Conservation (phyloP, 2,888 invertebrate genomes). For the Masnerella sp. region DNA sequence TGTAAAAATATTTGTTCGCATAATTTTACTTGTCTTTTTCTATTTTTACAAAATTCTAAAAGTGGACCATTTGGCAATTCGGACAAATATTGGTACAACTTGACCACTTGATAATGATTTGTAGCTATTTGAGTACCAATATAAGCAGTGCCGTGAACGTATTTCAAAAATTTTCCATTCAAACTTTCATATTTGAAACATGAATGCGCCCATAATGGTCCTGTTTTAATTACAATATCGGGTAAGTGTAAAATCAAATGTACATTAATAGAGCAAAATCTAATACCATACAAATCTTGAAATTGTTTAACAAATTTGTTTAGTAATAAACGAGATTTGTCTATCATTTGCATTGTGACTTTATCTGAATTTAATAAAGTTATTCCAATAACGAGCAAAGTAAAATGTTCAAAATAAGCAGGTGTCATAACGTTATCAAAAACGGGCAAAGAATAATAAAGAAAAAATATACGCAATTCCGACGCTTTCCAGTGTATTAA, state of each 20-base stretch:
- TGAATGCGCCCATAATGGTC: conserved; percentile 43
- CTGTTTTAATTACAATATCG: conserved; percentile 28
- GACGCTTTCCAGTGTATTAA: conserved; percentile 59
- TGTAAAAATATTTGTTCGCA: conserved; percentile 23
- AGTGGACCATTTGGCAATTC: conserved; percentile 21
- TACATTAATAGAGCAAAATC: conserved; percentile 24
- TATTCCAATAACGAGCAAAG: conserved; percentile 3
- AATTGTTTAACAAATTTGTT: conserved; percentile 18
- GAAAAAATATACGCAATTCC: conserved; percentile 47
- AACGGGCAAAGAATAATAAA: conserved; percentile 12
- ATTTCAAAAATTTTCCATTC: conserved; percentile 43
- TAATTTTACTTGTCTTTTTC: conserved; percentile 43
- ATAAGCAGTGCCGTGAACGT: conserved; percentile 26
- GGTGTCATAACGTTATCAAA: conserved; percentile 4
- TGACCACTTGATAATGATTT: conserved; percentile 19
- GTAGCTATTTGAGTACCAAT: conserved; percentile 33
- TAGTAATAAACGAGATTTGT: conserved; percentile 1
- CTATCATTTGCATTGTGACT: background rate
- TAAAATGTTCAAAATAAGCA: conserved; percentile 2
- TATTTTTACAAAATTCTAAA: conserved; percentile 23
- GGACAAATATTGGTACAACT: conserved; percentile 13
- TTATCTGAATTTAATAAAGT: background rate
- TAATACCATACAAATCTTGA: conserved; percentile 13
- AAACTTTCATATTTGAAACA: conserved; percentile 56
- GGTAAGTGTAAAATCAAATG: conserved; percentile 41